phyloP scores from a whole-genome alignment of 1,140 invertebrate genomes.

The Onthophagus taurus region DNA sequence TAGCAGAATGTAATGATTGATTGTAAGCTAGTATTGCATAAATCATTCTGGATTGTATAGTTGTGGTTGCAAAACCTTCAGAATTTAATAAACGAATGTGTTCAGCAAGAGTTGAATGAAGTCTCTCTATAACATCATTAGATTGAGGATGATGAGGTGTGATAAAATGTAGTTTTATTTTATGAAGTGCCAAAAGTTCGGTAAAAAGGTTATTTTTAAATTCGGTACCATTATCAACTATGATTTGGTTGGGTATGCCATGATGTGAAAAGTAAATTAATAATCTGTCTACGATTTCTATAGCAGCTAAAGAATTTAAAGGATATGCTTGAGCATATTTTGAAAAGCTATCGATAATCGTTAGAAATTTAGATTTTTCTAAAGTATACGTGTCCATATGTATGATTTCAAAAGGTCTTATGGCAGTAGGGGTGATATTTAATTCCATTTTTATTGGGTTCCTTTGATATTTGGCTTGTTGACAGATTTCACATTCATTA shows the following conservation, averaged over 20 bases:
- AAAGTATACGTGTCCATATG: conserved; percentile 27
- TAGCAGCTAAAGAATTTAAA: neutral
- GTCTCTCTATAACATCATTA: conserved; percentile 4
- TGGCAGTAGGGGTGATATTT: conserved; percentile 22
- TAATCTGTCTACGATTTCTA: neutral
- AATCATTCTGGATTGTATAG: neutral
- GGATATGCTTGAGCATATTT: conserved; percentile 10
- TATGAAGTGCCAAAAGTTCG: conserved; percentile 5
- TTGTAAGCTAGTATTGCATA: conserved; percentile 10
- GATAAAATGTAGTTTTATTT: conserved; percentile 8
- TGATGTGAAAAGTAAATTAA: conserved; percentile 1
- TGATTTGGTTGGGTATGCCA: neutral
- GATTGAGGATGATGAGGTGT: conserved; percentile 7
- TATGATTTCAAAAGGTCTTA: conserved; percentile 27
- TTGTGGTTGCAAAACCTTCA: neutral
- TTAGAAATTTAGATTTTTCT: conserved; percentile 15
- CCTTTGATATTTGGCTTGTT: conserved; percentile 29
- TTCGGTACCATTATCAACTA: conserved; percentile 4
- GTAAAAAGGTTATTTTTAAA: conserved; percentile 5
- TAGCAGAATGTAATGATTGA: neutral
- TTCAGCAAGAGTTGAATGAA: conserved; percentile 10
- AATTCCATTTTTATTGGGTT: conserved; percentile 24
- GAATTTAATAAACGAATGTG: neutral
- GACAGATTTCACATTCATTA: conserved; percentile 24
- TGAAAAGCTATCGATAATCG: conserved; percentile 8